Percentiles rank a stretch among this genome's conserved stretches.
These are phyloP conservation scores for Helobdella robusta DNA, from an alignment of 2,888 invertebrate species.

Conservation along the genomic window DNA sequence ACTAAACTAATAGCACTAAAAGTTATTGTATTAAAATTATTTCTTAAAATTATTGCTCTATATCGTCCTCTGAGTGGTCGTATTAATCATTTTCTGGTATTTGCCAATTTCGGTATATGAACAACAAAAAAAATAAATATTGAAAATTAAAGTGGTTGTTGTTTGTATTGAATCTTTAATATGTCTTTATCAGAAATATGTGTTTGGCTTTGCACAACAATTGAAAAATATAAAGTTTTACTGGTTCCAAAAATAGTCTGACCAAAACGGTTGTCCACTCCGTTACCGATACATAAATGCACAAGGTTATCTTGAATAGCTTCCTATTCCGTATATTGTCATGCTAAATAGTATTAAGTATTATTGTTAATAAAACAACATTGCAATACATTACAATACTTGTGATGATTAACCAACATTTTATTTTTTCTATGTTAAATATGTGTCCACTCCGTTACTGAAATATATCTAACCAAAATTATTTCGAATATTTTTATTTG, in stretches of 20 bases:
- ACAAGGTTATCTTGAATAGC: not conserved
- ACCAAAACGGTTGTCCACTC: not conserved
- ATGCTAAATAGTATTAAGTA: not conserved
- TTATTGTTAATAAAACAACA: conserved; percentile 2
- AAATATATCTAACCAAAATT: conserved; percentile 1
- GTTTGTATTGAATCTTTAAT: not conserved
- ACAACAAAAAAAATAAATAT: too few species aligned
- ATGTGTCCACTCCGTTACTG: not conserved
- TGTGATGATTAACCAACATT: not conserved
- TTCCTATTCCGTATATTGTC: not conserved
- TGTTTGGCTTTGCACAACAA: conserved; percentile 3
- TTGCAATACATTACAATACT: conserved; percentile 2
- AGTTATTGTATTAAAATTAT: too few species aligned
- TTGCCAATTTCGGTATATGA: too few species aligned
- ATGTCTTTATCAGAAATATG: conserved; percentile 2
- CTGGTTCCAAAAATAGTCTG: conserved; percentile 1
- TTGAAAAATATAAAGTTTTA: not conserved
- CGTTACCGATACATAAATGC: conserved; percentile 1
- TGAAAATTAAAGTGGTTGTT: conserved; percentile 3
- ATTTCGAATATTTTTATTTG: conserved; percentile 1
- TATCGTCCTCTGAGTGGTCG: too few species aligned
- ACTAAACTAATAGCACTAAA: too few species aligned
- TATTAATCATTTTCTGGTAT: too few species aligned
- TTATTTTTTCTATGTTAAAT: not conserved
- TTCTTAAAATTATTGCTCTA: too few species aligned